phyloP scores from a whole-genome alignment of 2,888 invertebrate genomes.

The Melikaiella ostensackeni region DNA sequence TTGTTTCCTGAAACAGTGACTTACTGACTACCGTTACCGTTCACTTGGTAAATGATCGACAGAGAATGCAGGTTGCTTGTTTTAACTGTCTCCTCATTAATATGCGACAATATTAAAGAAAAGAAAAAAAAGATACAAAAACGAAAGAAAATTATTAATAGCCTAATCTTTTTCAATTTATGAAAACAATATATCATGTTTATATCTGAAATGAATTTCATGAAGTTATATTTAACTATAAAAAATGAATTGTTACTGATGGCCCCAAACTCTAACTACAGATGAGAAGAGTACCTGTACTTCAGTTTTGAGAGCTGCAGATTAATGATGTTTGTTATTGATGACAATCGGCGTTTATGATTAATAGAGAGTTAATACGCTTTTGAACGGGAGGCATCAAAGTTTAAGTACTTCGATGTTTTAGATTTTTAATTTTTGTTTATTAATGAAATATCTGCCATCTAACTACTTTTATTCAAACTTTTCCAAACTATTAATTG shows the following conservation, averaged over 20 bases:
- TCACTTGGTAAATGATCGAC: conserved; percentile 17
- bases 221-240: not conserved
- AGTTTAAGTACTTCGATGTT: not conserved
- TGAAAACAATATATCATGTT: not conserved
- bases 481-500: too few species aligned
- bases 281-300: not conserved
- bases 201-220: not conserved
- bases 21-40: not conserved
- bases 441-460: not conserved
- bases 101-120: not conserved
- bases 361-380: conserved; percentile 19
- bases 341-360: conserved; percentile 4
- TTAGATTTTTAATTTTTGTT: not conserved
- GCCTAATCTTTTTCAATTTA: not conserved
- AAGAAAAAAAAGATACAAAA: not conserved
- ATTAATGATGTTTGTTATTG: conserved; percentile 34
- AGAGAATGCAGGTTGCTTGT: not conserved
- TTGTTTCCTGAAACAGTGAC: conserved; percentile 20
- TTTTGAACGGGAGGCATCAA: not conserved
- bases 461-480: too few species aligned
- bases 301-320: conserved; percentile 10
- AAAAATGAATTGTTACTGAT: not conserved
- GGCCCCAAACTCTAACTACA: not conserved
- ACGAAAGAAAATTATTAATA: not conserved
- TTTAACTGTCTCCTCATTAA: not conserved